Percentiles rank a stretch among this genome's conserved stretches.
These are phyloP conservation scores for Lysandra coridon DNA, from an alignment of 2,888 invertebrate species.

Conservation along the genomic window DNA sequence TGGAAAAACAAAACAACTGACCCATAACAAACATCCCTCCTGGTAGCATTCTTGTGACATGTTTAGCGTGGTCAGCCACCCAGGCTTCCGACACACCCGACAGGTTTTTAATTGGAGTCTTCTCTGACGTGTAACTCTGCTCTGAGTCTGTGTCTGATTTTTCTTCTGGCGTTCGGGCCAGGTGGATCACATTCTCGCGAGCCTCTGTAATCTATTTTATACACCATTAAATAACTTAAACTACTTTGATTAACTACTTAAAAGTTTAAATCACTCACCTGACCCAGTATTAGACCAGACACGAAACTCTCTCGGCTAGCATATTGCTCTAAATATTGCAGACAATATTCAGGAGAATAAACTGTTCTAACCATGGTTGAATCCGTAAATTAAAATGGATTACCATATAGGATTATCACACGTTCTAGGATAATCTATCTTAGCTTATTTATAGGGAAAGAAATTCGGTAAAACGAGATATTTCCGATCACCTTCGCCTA, in stretches of 20 bases:
- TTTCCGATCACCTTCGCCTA: neutral
- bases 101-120: slow-evolving; percentile 66
- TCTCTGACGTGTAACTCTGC: slow-evolving; percentile 56
- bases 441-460: neutral
- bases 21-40: slow-evolving; percentile 94
- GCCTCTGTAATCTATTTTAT: slow-evolving; percentile 77
- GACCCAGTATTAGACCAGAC: slow-evolving; percentile 89
- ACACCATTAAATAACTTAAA: neutral
- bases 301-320: slow-evolving; percentile 82
- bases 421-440: neutral
- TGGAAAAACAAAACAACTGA: slow-evolving; percentile 37
- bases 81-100: slow-evolving; percentile 83
- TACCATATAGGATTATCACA: slow-evolving; percentile 18
- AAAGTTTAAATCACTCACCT: slow-evolving; percentile 75
- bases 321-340: slow-evolving; percentile 84
- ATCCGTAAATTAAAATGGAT: neutral
- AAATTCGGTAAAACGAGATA: neutral
- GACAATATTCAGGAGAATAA: slow-evolving; percentile 84
- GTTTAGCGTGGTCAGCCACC: slow-evolving; percentile 90
- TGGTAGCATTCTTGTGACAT: slow-evolving; percentile 93
- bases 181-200: slow-evolving; percentile 88
- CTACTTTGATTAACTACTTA: neutral
- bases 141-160: slow-evolving; percentile 62
- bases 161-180: slow-evolving; percentile 87
- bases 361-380: slow-evolving; percentile 84